Percentiles rank a stretch among this genome's conserved stretches.
These are phyloP conservation scores for Cotesia typhae DNA, from an alignment of 1,140 invertebrate species.

Conservation along the genomic window DNA sequence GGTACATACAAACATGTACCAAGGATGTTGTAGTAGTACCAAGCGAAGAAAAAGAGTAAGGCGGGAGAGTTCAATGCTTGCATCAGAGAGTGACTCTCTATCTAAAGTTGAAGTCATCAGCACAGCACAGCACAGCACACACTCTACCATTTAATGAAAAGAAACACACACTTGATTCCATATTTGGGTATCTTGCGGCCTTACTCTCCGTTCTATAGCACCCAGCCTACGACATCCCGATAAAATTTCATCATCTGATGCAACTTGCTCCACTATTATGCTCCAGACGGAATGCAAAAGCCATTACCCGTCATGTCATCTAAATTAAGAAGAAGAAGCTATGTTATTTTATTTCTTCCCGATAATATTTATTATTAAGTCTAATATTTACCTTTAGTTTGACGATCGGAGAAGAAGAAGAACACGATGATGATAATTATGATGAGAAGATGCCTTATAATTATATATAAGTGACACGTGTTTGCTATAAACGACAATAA, in stretches of 20 bases:
- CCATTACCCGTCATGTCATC: too few relatives aligned
- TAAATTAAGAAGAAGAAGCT: too few relatives aligned
- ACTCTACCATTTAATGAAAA: background rate
- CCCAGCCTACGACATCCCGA: constrained; percentile 7
- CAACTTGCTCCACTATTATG: background rate
- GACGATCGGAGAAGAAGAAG: background rate
- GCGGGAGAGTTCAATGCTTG: constrained; percentile 54
- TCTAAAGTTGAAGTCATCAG: background rate
- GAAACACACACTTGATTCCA: constrained; percentile 21
- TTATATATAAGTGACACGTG: background rate
- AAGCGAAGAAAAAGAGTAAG: constrained; percentile 10
- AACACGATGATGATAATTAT: background rate
- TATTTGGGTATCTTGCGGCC: constrained; percentile 35
- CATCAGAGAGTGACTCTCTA: constrained; percentile 41
- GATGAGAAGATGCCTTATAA: background rate
- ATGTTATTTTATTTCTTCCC: too few relatives aligned
- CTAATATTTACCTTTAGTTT: background rate
- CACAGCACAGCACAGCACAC: constrained; percentile 10
- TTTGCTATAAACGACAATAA: constrained; percentile 17
- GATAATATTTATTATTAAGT: too few relatives aligned
- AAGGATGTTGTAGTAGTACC: too few relatives aligned
- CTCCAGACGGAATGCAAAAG: background rate
- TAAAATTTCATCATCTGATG: background rate
- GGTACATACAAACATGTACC: constrained; percentile 11
- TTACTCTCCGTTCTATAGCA: constrained; percentile 7